These are phyloP conservation scores for Plusia festucae DNA, from an alignment of 2,888 invertebrate genomes.

Conservation along the genomic window DNA sequence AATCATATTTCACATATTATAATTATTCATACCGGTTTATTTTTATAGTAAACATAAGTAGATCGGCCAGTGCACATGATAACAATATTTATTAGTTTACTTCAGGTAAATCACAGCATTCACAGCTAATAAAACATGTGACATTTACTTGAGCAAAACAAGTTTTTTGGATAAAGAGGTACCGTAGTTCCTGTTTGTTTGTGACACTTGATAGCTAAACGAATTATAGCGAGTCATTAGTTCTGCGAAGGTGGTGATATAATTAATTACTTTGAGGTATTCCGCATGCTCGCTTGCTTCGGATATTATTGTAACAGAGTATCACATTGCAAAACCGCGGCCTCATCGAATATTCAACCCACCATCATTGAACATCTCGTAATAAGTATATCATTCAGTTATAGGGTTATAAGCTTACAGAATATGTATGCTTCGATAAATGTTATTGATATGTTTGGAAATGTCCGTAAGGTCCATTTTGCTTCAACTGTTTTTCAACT, in stretches of 20 bases:
- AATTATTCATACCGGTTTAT: too few species aligned
- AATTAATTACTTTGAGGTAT: conserved; percentile 1
- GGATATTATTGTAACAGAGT: not conserved
- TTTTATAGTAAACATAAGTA: too few species aligned
- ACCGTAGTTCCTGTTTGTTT: too few species aligned
- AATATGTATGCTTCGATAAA: conserved; percentile 1
- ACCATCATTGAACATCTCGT: not conserved
- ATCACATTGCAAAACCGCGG: not conserved
- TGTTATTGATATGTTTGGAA: not conserved
- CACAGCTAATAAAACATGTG: too few species aligned
- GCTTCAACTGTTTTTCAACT: not conserved
- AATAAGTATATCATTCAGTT: not conserved
- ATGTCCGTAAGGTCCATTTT: not conserved
- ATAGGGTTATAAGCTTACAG: not conserved
- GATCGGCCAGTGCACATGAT: too few species aligned
- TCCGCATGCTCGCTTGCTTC: not conserved
- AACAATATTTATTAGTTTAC: too few species aligned
- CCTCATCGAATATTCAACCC: not conserved
- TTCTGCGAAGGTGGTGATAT: not conserved
- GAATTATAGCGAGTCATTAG: not conserved
- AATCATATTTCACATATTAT: too few species aligned
- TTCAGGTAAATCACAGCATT: too few species aligned
- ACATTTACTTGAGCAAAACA: too few species aligned
- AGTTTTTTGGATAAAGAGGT: too few species aligned
- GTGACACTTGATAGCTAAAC: not conserved